Base-by-base conservation (phyloP, 2,888 invertebrate species). In the Nysson spinosus region DNA sequence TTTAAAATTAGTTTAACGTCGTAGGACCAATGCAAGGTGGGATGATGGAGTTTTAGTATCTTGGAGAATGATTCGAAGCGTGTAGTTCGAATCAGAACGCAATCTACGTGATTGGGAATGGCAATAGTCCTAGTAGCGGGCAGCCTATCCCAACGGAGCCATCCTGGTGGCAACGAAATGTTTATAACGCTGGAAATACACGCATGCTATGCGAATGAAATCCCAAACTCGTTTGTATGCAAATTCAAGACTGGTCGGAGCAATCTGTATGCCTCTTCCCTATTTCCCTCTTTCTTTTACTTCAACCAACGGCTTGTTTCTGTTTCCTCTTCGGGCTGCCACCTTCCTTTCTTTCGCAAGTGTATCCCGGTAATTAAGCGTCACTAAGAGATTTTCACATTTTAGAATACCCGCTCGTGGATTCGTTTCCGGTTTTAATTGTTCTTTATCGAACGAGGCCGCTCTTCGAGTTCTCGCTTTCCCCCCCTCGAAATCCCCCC, bases 221-320 rank as follows among this genome's bases (percentile, higher is more conserved):
- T 78, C 77, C 77, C 73, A 69, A 77, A 73, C 82, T 83, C 82
- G 82, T 83, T 83, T 83, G 79, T 74, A 83, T 83, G 83, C 77
- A 80, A 83, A 83, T 83, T 70, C 69, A 30, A 39, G 44, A 56
- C 60, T 52, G 58, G 56, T 32, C 19, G 22, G 12, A 40, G 39
- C 60, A 37, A 58, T 50, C 42, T 50, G n/a, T n/a, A n/a, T n/a
- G n/a, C n/a, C 54, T 9, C 28, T 11, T 19, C 14, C 16, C 54
- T 34, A 50, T 19, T 50, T 52, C 26, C 40, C 5, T 37, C 19
- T 26, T 49, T 20, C 44, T 42, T 12, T 37, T 32, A 20, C 43
- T 30, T 52, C 42, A n/a, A n/a, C n/a, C n/a, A n/a, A n/a, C n/a
- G n/a, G n/a, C 28, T 14, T 42, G 37, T 54, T 19, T 20, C 30